Conservation (phyloP, 2,888 invertebrate genomes). For the Pediacus dermestoides region DNA sequence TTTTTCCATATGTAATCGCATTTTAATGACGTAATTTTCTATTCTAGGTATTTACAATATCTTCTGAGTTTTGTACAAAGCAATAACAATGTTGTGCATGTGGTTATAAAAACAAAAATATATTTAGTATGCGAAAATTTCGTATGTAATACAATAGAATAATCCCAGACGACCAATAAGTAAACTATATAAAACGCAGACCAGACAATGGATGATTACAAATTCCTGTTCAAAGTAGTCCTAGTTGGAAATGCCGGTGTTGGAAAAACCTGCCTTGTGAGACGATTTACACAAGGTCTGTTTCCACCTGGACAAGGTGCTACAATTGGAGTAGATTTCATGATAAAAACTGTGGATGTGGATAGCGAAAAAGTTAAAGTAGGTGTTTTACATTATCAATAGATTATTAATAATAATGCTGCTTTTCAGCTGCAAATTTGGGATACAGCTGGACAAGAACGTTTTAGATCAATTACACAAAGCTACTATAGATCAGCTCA, state of each 20-base stretch:
- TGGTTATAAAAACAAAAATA: too few species aligned
- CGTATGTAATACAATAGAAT: too few species aligned
- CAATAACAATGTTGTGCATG: too few species aligned
- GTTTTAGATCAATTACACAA: constrained; percentile 95
- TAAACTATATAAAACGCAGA: not conserved
- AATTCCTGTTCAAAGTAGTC: constrained; percentile 98
- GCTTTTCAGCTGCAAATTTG: constrained; percentile 90
- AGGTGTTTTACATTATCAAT: constrained; percentile 28
- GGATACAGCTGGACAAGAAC: constrained; percentile 97
- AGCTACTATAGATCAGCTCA: constrained; percentile 97
- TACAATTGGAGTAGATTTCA: constrained; percentile 98
- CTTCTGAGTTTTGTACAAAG: too few species aligned
- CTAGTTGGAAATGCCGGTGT: constrained; percentile 97
- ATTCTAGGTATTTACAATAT: too few species aligned
- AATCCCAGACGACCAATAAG: too few species aligned
- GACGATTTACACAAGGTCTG: constrained; percentile 95
- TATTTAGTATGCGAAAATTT: too few species aligned
- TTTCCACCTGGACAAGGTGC: constrained; percentile 98
- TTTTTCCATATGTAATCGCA: too few species aligned
- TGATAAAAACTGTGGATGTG: constrained; percentile 98
- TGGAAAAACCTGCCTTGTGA: constrained; percentile 95
- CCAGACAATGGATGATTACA: constrained; percentile 89
- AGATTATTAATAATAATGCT: constrained; percentile 6
- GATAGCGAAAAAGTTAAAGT: constrained; percentile 94
- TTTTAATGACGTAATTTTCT: too few species aligned